These are phyloP conservation scores for Spodoptera exigua DNA, from an alignment of 2,888 invertebrate species.

Conservation along the genomic window DNA sequence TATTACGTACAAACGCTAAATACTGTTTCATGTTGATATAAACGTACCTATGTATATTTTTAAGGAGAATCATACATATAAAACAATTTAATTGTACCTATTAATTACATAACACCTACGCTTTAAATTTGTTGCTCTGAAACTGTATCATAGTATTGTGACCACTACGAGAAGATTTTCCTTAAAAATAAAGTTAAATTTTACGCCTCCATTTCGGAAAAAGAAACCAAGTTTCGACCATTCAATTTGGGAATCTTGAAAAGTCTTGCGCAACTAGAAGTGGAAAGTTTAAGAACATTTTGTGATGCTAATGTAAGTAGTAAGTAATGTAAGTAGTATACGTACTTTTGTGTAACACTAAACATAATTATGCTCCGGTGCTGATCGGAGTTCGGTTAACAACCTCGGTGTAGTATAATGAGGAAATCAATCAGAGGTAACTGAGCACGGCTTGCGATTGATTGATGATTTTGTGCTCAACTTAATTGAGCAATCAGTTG, in stretches of 20 bases:
- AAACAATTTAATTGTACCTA: no score
- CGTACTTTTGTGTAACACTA: constrained; percentile 21
- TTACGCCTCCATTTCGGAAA: neutral
- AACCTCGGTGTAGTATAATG: constrained; percentile 56
- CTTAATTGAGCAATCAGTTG: constrained; percentile 59
- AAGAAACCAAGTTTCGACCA: constrained; percentile 1
- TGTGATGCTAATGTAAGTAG: constrained; percentile 27
- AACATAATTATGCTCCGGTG: constrained; percentile 29
- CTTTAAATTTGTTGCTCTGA: no score
- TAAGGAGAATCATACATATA: no score
- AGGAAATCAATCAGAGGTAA: constrained; percentile 62
- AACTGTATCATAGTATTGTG: no score
- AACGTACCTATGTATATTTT: no score
- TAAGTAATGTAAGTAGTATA: no score
- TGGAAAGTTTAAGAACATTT: constrained; percentile 17
- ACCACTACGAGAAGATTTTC: no score
- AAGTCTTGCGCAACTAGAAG: constrained; percentile 18
- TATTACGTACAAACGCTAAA: no score
- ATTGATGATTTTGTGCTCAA: constrained; percentile 56
- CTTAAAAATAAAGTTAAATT: no score
- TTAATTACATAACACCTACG: no score
- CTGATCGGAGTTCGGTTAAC: constrained; percentile 42
- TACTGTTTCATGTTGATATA: no score
- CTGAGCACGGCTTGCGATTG: constrained; percentile 52
- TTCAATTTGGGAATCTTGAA: constrained; percentile 24